A percentile compares a stretch with the other conserved stretches of the same genome.
Evolutionary conservation across 2,797 vertebrate genomes (phyloP).

Genomic region (Enteromius fasciolatus): DNA sequence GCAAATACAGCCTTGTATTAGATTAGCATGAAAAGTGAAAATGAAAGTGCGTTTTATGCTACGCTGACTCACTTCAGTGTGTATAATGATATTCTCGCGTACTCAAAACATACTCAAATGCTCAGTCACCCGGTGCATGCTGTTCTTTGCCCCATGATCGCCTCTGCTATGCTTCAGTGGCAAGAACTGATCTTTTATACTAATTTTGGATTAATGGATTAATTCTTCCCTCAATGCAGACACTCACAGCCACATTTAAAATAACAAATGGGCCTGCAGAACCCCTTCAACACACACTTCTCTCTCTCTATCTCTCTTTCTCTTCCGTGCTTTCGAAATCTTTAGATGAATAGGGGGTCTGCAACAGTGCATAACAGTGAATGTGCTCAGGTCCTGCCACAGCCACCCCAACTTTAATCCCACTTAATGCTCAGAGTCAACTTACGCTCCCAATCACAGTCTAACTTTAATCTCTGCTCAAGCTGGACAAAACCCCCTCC

Average conservation of each 20-base stretch:
- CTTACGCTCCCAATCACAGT: conserved; percentile 99
- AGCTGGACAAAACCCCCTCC: conserved; percentile 80
- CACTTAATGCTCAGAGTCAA: conserved; percentile 99
- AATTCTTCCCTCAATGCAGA: conserved; percentile 50
- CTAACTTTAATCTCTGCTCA: conserved; percentile 98
- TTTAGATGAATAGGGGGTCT: conserved; percentile 82
- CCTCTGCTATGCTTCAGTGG: conserved; percentile 84
- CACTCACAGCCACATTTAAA: conserved; percentile 57
- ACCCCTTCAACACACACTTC: conserved; percentile 29
- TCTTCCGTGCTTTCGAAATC: conserved; percentile 19
- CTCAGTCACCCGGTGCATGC: conserved; percentile 57
- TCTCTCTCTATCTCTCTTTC: conserved; percentile 39
- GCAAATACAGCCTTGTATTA: neutral
- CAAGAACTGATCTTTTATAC: conserved; percentile 99
- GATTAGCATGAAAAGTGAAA: neutral
- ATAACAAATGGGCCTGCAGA: conserved; percentile 53
- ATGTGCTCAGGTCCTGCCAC: conserved; percentile 89
- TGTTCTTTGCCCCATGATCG: conserved; percentile 78
- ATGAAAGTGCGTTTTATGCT: conserved; percentile 1
- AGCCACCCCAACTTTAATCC: conserved; percentile 99
- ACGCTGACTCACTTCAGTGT: conserved; percentile 3
- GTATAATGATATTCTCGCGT: conserved; percentile 38
- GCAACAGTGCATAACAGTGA: conserved; percentile 92
- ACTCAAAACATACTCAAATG: conserved; percentile 24
- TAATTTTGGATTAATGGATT: conserved; percentile 99